Base-by-base conservation (phyloP, 1,140 invertebrate genomes). In the Maniola jurtina region DNA sequence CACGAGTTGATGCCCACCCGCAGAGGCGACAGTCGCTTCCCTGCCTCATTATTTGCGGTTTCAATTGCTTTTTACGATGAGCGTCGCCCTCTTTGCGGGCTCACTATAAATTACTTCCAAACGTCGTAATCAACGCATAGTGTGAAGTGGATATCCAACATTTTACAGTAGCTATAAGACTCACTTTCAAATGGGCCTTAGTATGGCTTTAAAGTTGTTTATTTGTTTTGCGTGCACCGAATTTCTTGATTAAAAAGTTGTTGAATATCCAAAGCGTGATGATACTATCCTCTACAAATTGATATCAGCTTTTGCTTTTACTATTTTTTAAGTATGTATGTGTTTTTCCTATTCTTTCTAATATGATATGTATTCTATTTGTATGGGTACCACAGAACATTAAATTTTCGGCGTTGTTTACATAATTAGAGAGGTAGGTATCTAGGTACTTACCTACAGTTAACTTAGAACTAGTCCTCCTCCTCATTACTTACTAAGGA, bases 1-100 rank as follows among this genome's bases (percentile, higher is more conserved):
- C 83, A 89, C 84, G 86, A 89, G 84, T 66, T 72, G 68, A 56
- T 77, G 88, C 68, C 88, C 88, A 90, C 88, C 88, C 86, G 88
- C 86, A 63, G 81, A 71, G 83, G 70, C 73, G 69, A 81, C 80
- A 80, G 74, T 76, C 73, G 52, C 72, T 73, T 67, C 79, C 77
- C 75, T 75, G 71, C 71, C 83, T 87, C 81, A 80, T 87, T 83
- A 86, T 86, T 86, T 86, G 86, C 81, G 84, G 83, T 90, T 89
- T 88, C 88, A 90, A 90, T 88, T 55, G 52, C 52, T 55, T 55
- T 55, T 55, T 55, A 55, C 81, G 77, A 77, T 60, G 76, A 77
- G 66, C 72, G 73, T 83, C 81, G 75, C 74, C 76, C 80, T 85
- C 75, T 76, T 79, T 79, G 72, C 68, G 67, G 60, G 56, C 61